phyloP scores from a whole-genome alignment of 2,113 vertebrate species.

The Empidonax alnorum region DNA sequence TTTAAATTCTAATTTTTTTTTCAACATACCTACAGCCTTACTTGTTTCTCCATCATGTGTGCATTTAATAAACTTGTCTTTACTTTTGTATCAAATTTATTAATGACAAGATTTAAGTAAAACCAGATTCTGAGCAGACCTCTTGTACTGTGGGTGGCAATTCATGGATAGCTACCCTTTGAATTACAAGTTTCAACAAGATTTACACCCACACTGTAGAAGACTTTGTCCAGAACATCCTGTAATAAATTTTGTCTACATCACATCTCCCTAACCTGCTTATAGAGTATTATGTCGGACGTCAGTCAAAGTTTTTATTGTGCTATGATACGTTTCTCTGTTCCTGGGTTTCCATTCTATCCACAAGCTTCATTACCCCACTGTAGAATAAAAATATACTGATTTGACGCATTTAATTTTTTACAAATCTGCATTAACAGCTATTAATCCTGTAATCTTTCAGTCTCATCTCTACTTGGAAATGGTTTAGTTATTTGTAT shows the following conservation, averaged over 20 bases:
- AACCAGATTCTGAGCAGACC: background rate
- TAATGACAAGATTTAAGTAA: background rate
- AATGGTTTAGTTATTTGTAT: background rate
- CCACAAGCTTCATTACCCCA: background rate
- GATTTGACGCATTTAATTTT: background rate
- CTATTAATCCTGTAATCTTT: background rate
- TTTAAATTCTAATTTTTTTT: conserved; percentile 9
- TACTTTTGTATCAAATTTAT: background rate
- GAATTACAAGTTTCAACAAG: background rate
- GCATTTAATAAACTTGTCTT: background rate
- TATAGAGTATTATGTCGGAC: background rate
- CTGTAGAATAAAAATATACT: background rate
- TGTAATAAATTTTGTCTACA: background rate
- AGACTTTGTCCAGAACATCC: background rate
- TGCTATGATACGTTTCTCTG: background rate
- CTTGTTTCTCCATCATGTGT: background rate
- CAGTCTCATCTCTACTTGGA: background rate
- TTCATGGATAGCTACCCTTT: background rate
- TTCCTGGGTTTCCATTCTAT: background rate
- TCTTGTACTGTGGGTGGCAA: background rate
- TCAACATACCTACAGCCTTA: background rate
- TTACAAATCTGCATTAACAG: background rate
- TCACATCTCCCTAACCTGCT: background rate
- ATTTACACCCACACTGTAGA: background rate
- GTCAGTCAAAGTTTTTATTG: background rate